A percentile compares a stretch with the other conserved stretches of the same genome.
Conservation (phyloP, 2,113 vertebrate genomes). For the Dasyprocta punctata region DNA sequence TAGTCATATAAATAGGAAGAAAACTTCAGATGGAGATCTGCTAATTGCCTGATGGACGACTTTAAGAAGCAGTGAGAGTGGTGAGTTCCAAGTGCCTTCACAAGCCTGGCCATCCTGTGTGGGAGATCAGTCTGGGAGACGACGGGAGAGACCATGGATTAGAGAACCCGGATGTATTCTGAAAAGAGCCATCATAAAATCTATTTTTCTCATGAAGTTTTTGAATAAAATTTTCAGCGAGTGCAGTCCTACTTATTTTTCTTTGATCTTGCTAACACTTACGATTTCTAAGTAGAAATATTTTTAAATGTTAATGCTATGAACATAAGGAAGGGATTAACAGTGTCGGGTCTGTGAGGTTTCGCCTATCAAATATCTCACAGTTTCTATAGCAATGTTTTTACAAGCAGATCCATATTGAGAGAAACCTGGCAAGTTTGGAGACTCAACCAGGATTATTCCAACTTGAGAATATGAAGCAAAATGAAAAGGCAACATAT, state of each 20-base stretch:
- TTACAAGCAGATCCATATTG: conserved; percentile 35
- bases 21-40: neutral
- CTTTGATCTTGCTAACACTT: conserved; percentile 64
- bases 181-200: neutral
- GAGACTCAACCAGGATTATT: neutral
- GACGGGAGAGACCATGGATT: fast-evolving
- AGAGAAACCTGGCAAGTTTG: conserved; percentile 49
- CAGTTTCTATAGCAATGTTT: conserved; percentile 75
- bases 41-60: neutral
- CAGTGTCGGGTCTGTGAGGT: conserved; percentile 36
- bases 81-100: neutral
- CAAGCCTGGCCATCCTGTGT: neutral
- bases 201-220: neutral
- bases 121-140: neutral
- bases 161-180: neutral
- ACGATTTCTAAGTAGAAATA: conserved; percentile 52
- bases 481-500: neutral
- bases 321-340: conserved; percentile 68
- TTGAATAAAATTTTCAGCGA: neutral
- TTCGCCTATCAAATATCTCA: conserved; percentile 41
- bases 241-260: conserved; percentile 46
- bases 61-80: neutral
- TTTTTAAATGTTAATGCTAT: conserved; percentile 62
- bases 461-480: neutral
- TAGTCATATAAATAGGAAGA: neutral